These are phyloP conservation scores for Scaptomyza graminum DNA, from an alignment of 1,140 invertebrate species.

Conservation along the genomic window DNA sequence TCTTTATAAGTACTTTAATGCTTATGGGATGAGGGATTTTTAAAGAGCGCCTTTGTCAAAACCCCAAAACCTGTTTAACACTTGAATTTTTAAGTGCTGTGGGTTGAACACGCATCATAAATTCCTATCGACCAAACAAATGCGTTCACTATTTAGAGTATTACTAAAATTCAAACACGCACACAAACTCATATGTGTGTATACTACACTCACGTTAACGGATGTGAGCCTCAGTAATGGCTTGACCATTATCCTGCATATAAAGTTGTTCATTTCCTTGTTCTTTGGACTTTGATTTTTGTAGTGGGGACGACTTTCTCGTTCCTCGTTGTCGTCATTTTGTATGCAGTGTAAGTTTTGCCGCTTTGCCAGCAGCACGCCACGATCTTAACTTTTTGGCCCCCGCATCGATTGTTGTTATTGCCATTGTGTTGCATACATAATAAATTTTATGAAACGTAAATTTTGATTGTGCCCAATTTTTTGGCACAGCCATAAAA, in stretches of 20 bases:
- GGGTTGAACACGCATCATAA: conserved; percentile 39
- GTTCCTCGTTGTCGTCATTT: conserved; percentile 20
- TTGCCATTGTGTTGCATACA: conserved; percentile 75
- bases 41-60: conserved; percentile 1
- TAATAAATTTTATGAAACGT: conserved; percentile 82
- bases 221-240: conserved; percentile 65
- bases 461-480: conserved; percentile 81
- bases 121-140: conserved; percentile 40
- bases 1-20: no score
- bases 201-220: conserved; percentile 17
- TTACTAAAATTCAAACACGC: not conserved
- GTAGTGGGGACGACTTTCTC: not conserved
- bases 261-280: conserved; percentile 79
- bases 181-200: not conserved
- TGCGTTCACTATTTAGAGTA: conserved; percentile 27
- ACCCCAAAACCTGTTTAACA: not conserved
- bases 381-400: conserved; percentile 31
- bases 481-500: conserved; percentile 78
- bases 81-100: conserved; percentile 21
- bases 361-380: conserved; percentile 31
- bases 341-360: conserved; percentile 42
- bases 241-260: conserved; percentile 79
- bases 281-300: conserved; percentile 71
- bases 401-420: conserved; percentile 38
- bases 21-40: not conserved